phyloP scores from a whole-genome alignment of 2,113 vertebrate species.

The Cichladusa arquata region DNA sequence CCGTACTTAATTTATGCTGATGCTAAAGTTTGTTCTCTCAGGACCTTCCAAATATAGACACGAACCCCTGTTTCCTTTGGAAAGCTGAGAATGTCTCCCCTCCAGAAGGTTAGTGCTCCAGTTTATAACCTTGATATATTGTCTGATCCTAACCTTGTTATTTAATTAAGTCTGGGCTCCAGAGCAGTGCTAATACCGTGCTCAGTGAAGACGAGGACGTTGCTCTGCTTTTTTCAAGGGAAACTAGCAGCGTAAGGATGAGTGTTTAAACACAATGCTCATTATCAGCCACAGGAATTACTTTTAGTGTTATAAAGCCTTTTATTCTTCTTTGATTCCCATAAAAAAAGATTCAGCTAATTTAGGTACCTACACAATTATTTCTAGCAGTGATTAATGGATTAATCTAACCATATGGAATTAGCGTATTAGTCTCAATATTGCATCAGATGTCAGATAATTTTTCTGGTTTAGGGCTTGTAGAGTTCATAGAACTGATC shows the following conservation, averaged over 20 bases:
- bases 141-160: constrained; percentile 32
- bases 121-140: constrained; percentile 48
- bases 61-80: not conserved
- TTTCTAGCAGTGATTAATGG: constrained; percentile 48
- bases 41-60: constrained; percentile 28
- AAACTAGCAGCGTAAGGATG: not conserved
- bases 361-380: not conserved
- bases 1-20: constrained; percentile 13
- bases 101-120: constrained; percentile 15
- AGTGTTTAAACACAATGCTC: not conserved
- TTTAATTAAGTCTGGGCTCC: constrained; percentile 47
- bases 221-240: not conserved
- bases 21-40: constrained; percentile 6
- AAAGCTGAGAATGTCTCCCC: constrained; percentile 9
- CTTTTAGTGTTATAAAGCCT: not conserved
- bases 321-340: constrained; percentile 1
- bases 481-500: not conserved
- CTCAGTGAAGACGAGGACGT: not conserved
- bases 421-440: constrained; percentile 23
- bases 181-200: not conserved
- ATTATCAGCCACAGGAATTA: not conserved
- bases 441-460: not conserved
- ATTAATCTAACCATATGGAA: constrained; percentile 18
- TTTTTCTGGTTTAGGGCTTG: not conserved
- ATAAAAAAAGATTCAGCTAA: not conserved